Conservation (phyloP, 2,113 vertebrate genomes). For the Carassius carassius region DNA sequence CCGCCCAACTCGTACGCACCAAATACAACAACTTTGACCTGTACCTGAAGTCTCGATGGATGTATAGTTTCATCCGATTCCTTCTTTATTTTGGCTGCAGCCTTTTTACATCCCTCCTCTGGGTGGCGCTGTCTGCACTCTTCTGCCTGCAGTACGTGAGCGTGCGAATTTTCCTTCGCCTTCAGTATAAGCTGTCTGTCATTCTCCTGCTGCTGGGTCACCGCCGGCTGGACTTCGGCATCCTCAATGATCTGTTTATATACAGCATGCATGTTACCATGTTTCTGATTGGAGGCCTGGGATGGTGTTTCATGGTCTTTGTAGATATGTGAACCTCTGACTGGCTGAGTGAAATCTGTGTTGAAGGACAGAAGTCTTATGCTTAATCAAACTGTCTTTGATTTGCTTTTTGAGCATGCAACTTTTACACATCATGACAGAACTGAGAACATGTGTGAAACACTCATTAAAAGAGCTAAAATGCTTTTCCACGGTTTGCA, state of each 20-base stretch:
- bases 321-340: constrained; percentile 86
- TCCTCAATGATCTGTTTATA: constrained; percentile 92
- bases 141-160: constrained; percentile 93
- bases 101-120: constrained; percentile 92
- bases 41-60: constrained; percentile 92
- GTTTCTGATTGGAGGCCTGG: constrained; percentile 94
- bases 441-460: neutral
- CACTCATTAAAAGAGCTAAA: neutral
- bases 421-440: neutral
- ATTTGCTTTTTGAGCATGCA: neutral
- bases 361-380: too few species aligned
- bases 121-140: constrained; percentile 89
- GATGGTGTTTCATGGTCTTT: constrained; percentile 99
- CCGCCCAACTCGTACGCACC: constrained; percentile 86
- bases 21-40: constrained; percentile 98
- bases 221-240: constrained; percentile 88
- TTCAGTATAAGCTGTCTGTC: constrained; percentile 95
- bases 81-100: constrained; percentile 97
- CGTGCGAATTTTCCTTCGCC: constrained; percentile 87
- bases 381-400: too few species aligned
- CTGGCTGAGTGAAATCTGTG: neutral
- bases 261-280: constrained; percentile 94
- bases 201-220: constrained; percentile 89
- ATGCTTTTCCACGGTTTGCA: too few species aligned
- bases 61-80: constrained; percentile 94